Conservation (phyloP, 2,888 invertebrate species). For the Ellobium chinense region DNA sequence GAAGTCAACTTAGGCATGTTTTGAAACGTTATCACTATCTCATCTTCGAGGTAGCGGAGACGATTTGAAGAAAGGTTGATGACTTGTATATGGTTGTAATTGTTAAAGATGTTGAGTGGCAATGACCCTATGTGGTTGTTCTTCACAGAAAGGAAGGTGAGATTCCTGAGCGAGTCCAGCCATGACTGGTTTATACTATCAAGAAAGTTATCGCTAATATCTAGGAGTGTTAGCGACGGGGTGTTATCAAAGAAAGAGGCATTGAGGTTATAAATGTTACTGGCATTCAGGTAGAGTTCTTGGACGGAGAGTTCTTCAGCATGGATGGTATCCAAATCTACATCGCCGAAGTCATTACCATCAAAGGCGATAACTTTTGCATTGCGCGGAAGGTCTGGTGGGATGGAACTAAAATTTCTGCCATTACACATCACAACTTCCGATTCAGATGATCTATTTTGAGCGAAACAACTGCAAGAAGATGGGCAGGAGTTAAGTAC, state of each 20-base stretch:
- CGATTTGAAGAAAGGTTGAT: conserved; percentile 31
- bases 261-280: conserved; percentile 3
- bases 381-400: background rate
- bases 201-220: conserved; percentile 39
- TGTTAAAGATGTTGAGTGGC: background rate
- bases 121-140: conserved; percentile 28
- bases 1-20: background rate
- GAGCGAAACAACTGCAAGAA: conserved; percentile 41
- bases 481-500: conserved; percentile 12
- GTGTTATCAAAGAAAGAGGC: background rate
- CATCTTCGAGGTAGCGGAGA: background rate
- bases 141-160: conserved; percentile 27
- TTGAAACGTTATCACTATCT: background rate
- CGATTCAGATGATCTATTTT: conserved; percentile 7
- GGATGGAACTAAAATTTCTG: conserved; percentile 12
- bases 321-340: background rate
- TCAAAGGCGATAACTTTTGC: conserved; percentile 33
- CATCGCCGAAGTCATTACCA: conserved; percentile 21
- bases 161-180: conserved; percentile 3
- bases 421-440: conserved; percentile 35
- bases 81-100: background rate
- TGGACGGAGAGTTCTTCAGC: background rate
- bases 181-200: background rate
- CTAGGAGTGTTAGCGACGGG: conserved; percentile 1
- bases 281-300: conserved; percentile 45